Evolutionary conservation across 1,140 invertebrate species (phyloP).

Genomic region (Mylabris phalerata): DNA sequence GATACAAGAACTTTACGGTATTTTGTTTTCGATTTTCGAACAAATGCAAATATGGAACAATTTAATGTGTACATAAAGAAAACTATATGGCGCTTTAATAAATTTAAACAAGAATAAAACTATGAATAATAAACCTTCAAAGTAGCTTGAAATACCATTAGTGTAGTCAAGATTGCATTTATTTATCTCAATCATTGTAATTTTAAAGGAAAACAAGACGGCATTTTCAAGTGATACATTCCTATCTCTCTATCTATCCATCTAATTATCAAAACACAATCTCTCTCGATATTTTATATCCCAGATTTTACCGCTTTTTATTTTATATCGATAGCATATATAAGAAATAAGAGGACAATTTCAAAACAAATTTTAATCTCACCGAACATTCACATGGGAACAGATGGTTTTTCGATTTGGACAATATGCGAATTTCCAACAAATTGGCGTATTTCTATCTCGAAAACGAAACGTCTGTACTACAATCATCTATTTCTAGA

Average conservation of each 20-base stretch:
- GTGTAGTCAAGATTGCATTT: conserved; percentile 21
- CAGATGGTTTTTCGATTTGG: too few relatives aligned
- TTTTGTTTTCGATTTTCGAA: conserved; percentile 4
- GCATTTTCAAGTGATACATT: conserved; percentile 35
- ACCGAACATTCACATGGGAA: too few relatives aligned
- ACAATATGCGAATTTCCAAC: too few relatives aligned
- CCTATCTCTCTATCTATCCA: conserved; percentile 12
- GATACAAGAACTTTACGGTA: conserved; percentile 12
- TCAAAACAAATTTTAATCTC: too few relatives aligned
- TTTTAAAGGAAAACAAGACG: conserved; percentile 11
- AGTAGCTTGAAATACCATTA: conserved; percentile 36
- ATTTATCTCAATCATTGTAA: conserved; percentile 23
- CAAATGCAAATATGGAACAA: conserved; percentile 24
- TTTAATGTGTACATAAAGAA: conserved; percentile 36
- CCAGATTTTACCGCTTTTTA: background rate
- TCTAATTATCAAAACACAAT: background rate
- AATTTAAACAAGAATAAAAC: conserved; percentile 18
- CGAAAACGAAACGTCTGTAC: conserved; percentile 7
- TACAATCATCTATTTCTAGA: background rate
- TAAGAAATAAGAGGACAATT: background rate
- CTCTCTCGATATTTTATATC: background rate
- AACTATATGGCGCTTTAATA: conserved; percentile 36
- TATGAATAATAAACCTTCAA: conserved; percentile 5
- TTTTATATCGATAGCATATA: conserved; percentile 16
- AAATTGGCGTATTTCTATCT: too few relatives aligned